These are phyloP conservation scores for Nasua narica DNA, from an alignment of 2,797 vertebrate species.

Conservation along the genomic window DNA sequence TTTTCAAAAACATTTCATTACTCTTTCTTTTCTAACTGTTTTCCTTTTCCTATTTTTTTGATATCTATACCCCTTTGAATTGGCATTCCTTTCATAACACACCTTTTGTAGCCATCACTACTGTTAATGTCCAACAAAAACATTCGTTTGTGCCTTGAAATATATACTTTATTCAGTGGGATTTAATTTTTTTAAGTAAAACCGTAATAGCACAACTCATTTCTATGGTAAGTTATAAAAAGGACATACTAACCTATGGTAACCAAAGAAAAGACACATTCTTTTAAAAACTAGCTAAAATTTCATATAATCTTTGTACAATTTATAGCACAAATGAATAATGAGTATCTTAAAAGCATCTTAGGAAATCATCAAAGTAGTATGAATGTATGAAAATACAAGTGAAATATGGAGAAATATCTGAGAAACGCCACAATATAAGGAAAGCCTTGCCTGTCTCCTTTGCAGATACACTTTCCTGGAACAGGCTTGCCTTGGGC, in stretches of 20 bases:
- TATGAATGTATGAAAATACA: conserved; percentile 6
- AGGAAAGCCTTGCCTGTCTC: not conserved
- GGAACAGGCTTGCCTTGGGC: not conserved
- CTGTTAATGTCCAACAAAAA: not conserved
- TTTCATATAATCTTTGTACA: not conserved
- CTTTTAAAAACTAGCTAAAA: not conserved
- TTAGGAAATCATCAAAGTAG: not conserved
- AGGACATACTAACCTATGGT: not conserved
- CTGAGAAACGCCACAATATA: not conserved
- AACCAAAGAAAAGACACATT: not conserved
- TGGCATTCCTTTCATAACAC: not conserved
- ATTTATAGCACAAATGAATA: not conserved
- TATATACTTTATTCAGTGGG: not conserved
- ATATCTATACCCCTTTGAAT: not conserved
- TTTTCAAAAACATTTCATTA: not conserved
- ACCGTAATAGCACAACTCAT: not conserved
- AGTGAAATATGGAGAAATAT: not conserved
- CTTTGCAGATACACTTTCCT: not conserved
- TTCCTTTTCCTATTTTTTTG: not conserved
- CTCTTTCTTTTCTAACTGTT: not conserved
- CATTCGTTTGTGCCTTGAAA: not conserved
- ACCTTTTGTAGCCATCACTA: not conserved
- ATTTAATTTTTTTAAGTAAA: not conserved
- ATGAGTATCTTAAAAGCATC: not conserved
- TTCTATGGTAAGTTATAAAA: not conserved